Evolutionary conservation across 2,113 vertebrate genomes (phyloP), one percentile per base, ranked within the genome.

Genomic region (Camelus bactrianus): DNA sequence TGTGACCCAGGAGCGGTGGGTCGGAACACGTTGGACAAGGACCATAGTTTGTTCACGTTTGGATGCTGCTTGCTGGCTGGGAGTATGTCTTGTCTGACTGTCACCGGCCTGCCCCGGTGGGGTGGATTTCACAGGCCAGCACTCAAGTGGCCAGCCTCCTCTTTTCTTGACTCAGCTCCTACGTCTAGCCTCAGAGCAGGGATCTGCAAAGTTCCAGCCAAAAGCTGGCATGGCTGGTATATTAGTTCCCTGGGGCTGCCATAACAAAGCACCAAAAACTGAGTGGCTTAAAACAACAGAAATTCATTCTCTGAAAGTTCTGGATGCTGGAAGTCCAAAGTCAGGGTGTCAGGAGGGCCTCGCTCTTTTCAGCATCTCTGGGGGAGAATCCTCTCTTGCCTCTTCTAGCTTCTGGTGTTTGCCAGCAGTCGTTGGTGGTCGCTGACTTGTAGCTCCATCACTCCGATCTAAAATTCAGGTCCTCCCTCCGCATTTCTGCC

Each of bases 401-500:
- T 28, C 52, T 52, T 50, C 15, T 1, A 22, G 30, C 32, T 46
- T 19, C 32, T 42, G 35, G 35, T 4, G 42, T 46, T 28, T 9
- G 46, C 56, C 12, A 38, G 2, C 0, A 0, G 8, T 20, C 9
- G 4, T 6, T 64, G 69, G 4, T 17, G 9, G 32, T 24, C 4
- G 8, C 0, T 12, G 69, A 19, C 15, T 9, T 85, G 15, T 10
- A 7, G 69, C 3, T 12, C 58, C 28, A 10, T 17, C 38, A 17
- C 64, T 48, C 14, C 16, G 0, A 0, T 28, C 24, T 38, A 42
- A 46, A 75, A 19, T 19, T 46, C 69, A 28, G 84, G 54, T 15
- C 32, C 48, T 42, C 38, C 35, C 0, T 0, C 3, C 0, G 0
- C 14, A 6, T 16, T 24, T 60, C 38, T 1, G 2, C 35, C 38